Evolutionary conservation across 2,113 vertebrate genomes (phyloP).

Genomic region (Hippocampus abdominalis): DNA sequence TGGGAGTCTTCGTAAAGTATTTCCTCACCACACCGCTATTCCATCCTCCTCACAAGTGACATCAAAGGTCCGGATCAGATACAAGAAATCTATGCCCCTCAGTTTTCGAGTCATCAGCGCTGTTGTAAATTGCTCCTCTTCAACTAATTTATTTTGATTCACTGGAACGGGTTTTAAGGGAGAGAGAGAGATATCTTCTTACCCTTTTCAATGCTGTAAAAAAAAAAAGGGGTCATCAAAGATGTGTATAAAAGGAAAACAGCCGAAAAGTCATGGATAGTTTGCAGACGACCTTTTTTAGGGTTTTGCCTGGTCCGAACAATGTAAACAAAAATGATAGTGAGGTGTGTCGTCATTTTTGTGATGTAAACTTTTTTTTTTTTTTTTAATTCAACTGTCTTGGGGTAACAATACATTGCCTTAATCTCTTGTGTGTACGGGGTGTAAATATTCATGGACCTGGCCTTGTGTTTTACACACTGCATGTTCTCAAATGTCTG

Average conservation of each 20-base stretch:
- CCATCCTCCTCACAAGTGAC: constrained; percentile 1
- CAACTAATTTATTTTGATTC: constrained; percentile 46
- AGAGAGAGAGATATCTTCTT: background rate
- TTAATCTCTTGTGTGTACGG: constrained; percentile 31
- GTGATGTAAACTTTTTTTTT: constrained; percentile 8
- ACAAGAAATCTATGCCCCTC: background rate
- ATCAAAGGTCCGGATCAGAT: constrained; percentile 17
- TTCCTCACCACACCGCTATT: background rate
- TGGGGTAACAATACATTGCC: constrained; percentile 14
- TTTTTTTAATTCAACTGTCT: constrained; percentile 8
- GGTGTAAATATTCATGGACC: constrained; percentile 66
- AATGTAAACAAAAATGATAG: constrained; percentile 14
- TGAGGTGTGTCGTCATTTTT: constrained; percentile 15
- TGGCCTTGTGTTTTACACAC: constrained; percentile 40
- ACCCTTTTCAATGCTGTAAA: constrained; percentile 4
- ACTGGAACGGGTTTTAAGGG: constrained; percentile 41
- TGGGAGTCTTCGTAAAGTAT: background rate
- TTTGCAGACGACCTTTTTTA: constrained; percentile 9
- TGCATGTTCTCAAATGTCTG: constrained; percentile 56
- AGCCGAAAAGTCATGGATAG: background rate
- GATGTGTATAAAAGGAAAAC: constrained; percentile 6
- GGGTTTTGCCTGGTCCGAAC: constrained; percentile 15
- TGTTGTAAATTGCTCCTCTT: constrained; percentile 50
- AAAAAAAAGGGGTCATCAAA: background rate
- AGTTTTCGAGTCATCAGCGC: constrained; percentile 10